phyloP scores from a whole-genome alignment of 2,888 invertebrate species.

The Alcis repandata region DNA sequence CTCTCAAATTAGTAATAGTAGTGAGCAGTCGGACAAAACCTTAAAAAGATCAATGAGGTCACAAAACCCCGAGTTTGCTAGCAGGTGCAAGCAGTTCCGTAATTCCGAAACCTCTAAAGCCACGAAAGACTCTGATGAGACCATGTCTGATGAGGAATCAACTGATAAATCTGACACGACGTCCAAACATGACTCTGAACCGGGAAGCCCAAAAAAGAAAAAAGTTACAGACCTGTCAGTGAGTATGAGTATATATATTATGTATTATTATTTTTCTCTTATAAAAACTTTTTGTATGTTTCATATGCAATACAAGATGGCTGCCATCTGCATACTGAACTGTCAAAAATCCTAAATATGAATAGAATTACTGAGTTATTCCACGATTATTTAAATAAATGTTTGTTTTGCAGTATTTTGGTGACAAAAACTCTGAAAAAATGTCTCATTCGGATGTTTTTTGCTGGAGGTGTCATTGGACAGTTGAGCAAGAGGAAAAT shows the following conservation, averaged over 20 bases:
- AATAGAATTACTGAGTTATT: slow-evolving; percentile 6
- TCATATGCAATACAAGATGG: slow-evolving; percentile 53
- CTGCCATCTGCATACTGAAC: slow-evolving; percentile 36
- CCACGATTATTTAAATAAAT: slow-evolving; percentile 10
- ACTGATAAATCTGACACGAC: slow-evolving; percentile 55
- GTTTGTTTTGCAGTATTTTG: slow-evolving; percentile 52
- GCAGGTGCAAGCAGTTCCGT: slow-evolving; percentile 87
- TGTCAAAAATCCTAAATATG: neutral
- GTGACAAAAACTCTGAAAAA: slow-evolving; percentile 44
- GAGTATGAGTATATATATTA: slow-evolving; percentile 49
- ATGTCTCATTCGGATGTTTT: slow-evolving; percentile 89
- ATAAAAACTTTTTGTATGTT: slow-evolving; percentile 33
- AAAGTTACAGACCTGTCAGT: slow-evolving; percentile 49
- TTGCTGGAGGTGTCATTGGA: slow-evolving; percentile 97
- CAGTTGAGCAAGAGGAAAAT: slow-evolving; percentile 81
- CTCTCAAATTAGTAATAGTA: slow-evolving; percentile 72
- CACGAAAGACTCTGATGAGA: slow-evolving; percentile 68
- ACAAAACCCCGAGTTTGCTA: slow-evolving; percentile 88
- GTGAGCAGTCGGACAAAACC: slow-evolving; percentile 73
- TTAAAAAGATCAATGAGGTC: slow-evolving; percentile 86
- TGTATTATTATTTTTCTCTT: too few species aligned
- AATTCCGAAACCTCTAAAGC: slow-evolving; percentile 81
- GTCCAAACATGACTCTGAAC: slow-evolving; percentile 45
- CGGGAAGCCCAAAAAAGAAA: slow-evolving; percentile 58
- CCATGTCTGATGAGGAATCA: slow-evolving; percentile 60